A percentile compares a stretch with the other conserved stretches of the same genome.
phyloP scores from a whole-genome alignment of 2,888 invertebrate genomes.

The Anticlea derivata region DNA sequence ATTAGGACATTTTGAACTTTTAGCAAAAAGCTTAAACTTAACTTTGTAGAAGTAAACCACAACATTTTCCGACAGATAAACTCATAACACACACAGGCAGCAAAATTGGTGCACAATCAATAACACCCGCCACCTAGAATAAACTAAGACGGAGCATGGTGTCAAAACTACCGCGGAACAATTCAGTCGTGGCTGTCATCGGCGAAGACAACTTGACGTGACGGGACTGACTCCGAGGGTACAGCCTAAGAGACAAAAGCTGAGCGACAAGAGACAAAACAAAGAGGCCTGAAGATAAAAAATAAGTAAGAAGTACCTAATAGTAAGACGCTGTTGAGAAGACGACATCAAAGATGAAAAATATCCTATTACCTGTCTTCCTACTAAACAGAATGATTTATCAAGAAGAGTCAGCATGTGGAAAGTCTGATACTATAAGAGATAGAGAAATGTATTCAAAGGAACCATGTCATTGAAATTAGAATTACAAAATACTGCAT shows the following conservation, averaged over 20 bases:
- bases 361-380: too few species aligned
- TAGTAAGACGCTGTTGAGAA: too few species aligned
- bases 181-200: slow-evolving; percentile 75
- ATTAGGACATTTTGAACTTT: too few species aligned
- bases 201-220: slow-evolving; percentile 67
- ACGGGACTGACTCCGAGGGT: slow-evolving; percentile 50
- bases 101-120: slow-evolving; percentile 44
- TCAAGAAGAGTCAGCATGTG: too few species aligned
- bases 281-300: neutral
- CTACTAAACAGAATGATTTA: too few species aligned
- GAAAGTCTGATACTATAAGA: too few species aligned
- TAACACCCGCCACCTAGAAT: slow-evolving; percentile 47
- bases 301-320: too few species aligned
- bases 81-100: slow-evolving; percentile 13
- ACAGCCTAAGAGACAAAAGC: slow-evolving; percentile 37
- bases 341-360: too few species aligned
- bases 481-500: too few species aligned
- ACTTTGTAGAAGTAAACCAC: neutral
- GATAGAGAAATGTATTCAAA: too few species aligned
- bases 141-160: slow-evolving; percentile 50
- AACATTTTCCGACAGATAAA: neutral
- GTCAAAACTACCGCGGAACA: slow-evolving; percentile 61
- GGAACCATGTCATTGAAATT: too few species aligned
- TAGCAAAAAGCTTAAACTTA: too few species aligned
- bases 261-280: neutral